Conservation (phyloP, 2,888 invertebrate genomes). For the Sesia bembeciformis region DNA sequence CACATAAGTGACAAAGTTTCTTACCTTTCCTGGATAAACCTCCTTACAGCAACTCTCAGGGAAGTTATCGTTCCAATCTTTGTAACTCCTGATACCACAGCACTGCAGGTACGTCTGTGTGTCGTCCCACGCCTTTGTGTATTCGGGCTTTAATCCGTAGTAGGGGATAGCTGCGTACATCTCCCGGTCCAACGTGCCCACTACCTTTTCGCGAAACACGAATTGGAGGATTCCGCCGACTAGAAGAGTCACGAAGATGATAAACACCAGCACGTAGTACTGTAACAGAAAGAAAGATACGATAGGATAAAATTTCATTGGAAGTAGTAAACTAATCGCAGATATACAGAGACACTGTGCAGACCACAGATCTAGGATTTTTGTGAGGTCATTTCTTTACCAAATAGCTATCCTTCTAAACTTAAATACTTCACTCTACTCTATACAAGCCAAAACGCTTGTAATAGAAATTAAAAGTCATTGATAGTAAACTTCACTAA, state of each 20-base stretch:
- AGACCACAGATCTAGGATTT: no score
- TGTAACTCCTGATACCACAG: slow-evolving; percentile 85
- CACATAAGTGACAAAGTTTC: not conserved
- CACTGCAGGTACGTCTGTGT: slow-evolving; percentile 89
- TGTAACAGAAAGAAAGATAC: slow-evolving; percentile 51
- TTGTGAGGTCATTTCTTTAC: no score
- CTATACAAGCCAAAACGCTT: no score
- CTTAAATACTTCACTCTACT: no score
- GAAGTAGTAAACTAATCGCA: no score
- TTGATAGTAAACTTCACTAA: no score
- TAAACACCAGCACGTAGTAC: slow-evolving; percentile 92
- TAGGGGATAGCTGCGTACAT: slow-evolving; percentile 84
- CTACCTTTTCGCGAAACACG: slow-evolving; percentile 90
- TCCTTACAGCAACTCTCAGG: slow-evolving; percentile 87
- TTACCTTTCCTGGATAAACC: slow-evolving; percentile 71
- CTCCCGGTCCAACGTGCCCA: slow-evolving; percentile 82
- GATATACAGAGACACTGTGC: no score
- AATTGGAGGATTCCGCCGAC: slow-evolving; percentile 93
- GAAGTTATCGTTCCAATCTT: slow-evolving; percentile 83
- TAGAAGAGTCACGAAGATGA: slow-evolving; percentile 92
- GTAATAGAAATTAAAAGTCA: no score
- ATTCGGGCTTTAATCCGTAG: slow-evolving; percentile 80
- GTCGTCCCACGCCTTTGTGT: slow-evolving; percentile 90
- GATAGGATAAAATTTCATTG: no score
- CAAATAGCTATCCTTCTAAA: no score